Evolutionary conservation across 2,888 invertebrate species (phyloP).

Genomic region (Rhagium mordax): DNA sequence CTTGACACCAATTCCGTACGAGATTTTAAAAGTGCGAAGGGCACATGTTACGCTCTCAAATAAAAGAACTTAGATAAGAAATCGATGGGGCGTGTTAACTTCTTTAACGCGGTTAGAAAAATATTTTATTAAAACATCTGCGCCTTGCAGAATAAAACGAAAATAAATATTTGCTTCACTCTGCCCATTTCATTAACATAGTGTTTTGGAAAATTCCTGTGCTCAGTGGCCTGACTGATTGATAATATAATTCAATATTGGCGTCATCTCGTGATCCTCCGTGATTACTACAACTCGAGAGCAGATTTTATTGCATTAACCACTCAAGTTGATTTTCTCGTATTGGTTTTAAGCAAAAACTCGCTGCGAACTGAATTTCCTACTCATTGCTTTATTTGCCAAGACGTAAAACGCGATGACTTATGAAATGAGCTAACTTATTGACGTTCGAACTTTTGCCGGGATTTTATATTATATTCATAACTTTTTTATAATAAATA

Average conservation of each 20-base stretch:
- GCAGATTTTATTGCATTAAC: constrained; percentile 8
- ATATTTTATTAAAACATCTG: too few relatives aligned
- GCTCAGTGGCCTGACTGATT: neutral
- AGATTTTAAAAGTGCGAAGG: neutral
- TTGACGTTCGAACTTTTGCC: neutral
- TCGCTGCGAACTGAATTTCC: constrained; percentile 1
- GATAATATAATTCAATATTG: neutral
- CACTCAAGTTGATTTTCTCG: constrained; percentile 5
- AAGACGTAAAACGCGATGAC: neutral
- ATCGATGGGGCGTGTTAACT: neutral
- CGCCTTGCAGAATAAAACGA: too few relatives aligned
- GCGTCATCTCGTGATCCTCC: neutral
- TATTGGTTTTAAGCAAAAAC: constrained; percentile 5
- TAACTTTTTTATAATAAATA: too few relatives aligned
- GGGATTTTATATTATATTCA: neutral
- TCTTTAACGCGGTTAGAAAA: too few relatives aligned
- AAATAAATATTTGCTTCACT: neutral
- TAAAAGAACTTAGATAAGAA: neutral
- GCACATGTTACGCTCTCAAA: neutral
- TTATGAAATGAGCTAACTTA: constrained; percentile 6
- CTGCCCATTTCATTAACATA: neutral
- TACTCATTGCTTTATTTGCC: constrained; percentile 1
- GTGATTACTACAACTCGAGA: constrained; percentile 2
- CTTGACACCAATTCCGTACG: neutral
- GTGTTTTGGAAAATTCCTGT: neutral